Base-by-base conservation (phyloP, 2,888 invertebrate species). In the Fragum whitleyi region DNA sequence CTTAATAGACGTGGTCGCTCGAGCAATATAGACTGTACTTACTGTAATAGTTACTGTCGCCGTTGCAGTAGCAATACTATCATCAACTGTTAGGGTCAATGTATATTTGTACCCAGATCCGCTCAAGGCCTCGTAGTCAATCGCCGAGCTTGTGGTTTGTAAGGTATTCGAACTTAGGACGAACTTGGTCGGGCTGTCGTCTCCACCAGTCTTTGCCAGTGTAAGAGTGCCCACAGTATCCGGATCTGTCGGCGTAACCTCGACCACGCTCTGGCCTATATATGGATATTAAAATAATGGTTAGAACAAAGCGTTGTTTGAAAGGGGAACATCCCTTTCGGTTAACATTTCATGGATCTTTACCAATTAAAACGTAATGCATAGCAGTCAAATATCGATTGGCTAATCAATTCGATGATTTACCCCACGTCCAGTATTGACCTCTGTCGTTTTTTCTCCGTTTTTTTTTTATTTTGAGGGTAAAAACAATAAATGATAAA, bases 81-180 rank as follows among this genome's bases (percentile, higher is more conserved):
- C 88, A 19, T 73, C 59, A 0, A 77, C 86, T 16, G 59, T 69
- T 1, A 91, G 78, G 11, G 78, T 74, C 2, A 91, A 75, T 0
- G 70, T 81, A 73, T 90, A 91, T 23, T 76, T 19, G 26, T 71
- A 81, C 36, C 70, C 77, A 19, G 79, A 70, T 14, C 72, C 70
- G 3, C 78, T 67, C 14, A 81, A 65, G 1, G 76, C 73, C 53
- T 90, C 90, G 61, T 88, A 91, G 72, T 92, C 88, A 5, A 90
- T 77, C 0, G 77, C 32, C 6, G 51, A 76, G 2, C 77, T 71
- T 9, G 87, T 76, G 6, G 88, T 90, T 23, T 72, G 74, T 5
- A 90, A 79, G 21, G 51, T 19, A 11, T 69, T 72, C 0, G 74
- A 75, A 59, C 74, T 78, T 2, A 77, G 51, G 0, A 69, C 73